phyloP scores from a whole-genome alignment of 1,140 invertebrate genomes.

The Zaprionus kolodkinae region DNA sequence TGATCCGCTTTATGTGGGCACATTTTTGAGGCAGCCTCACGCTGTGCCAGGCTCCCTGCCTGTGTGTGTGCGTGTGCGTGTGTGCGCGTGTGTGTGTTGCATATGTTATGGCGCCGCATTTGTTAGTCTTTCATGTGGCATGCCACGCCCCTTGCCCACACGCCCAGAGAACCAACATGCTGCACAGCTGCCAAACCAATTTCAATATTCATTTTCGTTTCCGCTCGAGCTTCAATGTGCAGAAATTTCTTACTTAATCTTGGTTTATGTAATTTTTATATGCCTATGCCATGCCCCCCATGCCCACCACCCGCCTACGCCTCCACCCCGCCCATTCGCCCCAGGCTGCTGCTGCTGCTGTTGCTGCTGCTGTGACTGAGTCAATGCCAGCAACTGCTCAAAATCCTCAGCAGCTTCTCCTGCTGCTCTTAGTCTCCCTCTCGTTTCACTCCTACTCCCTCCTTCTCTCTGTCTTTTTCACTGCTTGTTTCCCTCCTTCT shows the following conservation, averaged over 20 bases:
- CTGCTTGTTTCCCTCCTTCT: too few species aligned
- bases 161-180: constrained; percentile 2
- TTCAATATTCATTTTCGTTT: constrained; percentile 69
- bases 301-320: not conserved
- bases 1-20: constrained; percentile 1
- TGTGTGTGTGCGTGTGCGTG: constrained; percentile 15
- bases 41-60: constrained; percentile 18
- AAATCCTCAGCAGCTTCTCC: constrained; percentile 27
- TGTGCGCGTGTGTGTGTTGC: constrained; percentile 22
- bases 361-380: too few species aligned
- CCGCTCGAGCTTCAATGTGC: constrained; percentile 55
- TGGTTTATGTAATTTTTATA: constrained; percentile 66
- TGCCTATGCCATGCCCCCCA: constrained; percentile 35
- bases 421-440: not conserved
- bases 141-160: constrained; percentile 10
- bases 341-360: not conserved
- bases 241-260: constrained; percentile 64
- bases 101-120: constrained; percentile 57
- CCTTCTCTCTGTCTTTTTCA: not conserved
- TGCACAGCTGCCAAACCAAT: constrained; percentile 60
- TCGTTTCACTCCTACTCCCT: not conserved
- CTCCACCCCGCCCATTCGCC: constrained; percentile 5
- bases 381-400: constrained; percentile 47
- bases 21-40: constrained; percentile 4
- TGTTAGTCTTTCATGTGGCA: constrained; percentile 52